Conservation (phyloP, 92 coral and sea anemone genomes). For the Phenganax marumi region DNA sequence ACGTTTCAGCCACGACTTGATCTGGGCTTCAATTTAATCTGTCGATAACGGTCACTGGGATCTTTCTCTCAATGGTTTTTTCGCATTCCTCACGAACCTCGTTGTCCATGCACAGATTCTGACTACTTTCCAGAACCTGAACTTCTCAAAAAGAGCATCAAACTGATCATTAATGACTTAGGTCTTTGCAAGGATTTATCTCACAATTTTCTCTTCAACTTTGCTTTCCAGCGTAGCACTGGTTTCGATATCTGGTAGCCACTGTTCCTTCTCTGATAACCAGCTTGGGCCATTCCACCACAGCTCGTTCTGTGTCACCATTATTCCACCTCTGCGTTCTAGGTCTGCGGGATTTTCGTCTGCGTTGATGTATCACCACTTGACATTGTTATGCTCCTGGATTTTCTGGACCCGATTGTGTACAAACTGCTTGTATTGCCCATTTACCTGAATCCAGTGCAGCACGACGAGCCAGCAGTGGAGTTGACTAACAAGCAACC, state of each 20-base stretch:
- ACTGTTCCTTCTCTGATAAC: constrained; percentile 32
- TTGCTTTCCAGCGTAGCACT: not conserved
- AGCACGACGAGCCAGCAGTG: constrained; percentile 56
- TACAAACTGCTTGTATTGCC: constrained; percentile 46
- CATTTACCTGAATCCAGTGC: constrained; percentile 53
- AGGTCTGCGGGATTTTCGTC: constrained; percentile 50
- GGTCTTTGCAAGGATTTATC: not conserved
- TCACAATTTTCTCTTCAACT: not conserved
- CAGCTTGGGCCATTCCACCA: constrained; percentile 53
- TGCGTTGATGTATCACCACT: constrained; percentile 41
- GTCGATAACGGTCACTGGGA: not conserved
- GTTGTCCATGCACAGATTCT: constrained; percentile 13
- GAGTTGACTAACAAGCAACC: constrained; percentile 35
- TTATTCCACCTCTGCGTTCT: constrained; percentile 47
- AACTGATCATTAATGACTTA: not conserved
- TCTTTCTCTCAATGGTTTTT: not conserved
- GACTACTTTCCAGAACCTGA: constrained; percentile 3
- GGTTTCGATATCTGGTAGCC: constrained; percentile 16
- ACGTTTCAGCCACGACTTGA: constrained; percentile 41
- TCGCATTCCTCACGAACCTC: constrained; percentile 8
- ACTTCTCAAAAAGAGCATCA: constrained; percentile 6
- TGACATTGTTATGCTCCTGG: constrained; percentile 24
- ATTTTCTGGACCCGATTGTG: constrained; percentile 51
- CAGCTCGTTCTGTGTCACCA: constrained; percentile 9
- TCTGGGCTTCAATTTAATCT: constrained; percentile 2